phyloP scores from a whole-genome alignment of 2,113 vertebrate genomes.

The Chaetorhynchus papuensis region DNA sequence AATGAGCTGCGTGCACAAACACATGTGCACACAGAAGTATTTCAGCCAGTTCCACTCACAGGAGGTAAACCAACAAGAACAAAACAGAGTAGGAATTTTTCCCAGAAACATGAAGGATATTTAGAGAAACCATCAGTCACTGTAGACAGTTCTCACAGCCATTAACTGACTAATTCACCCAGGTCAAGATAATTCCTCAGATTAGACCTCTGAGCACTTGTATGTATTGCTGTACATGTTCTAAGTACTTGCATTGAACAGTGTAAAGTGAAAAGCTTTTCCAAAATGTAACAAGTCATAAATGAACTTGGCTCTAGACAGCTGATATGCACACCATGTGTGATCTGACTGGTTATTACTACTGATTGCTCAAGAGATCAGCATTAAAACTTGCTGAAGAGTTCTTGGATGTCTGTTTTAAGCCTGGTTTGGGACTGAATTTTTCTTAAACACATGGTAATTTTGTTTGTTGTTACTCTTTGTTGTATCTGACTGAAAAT shows the following conservation, averaged over 20 bases:
- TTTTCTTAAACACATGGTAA: not conserved
- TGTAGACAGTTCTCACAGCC: not conserved
- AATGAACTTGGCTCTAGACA: not conserved
- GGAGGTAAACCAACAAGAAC: not conserved
- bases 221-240: not conserved
- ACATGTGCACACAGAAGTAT: not conserved
- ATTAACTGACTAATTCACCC: not conserved
- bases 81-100: not conserved
- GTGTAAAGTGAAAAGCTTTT: not conserved
- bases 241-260: not conserved
- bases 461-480: not conserved
- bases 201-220: not conserved
- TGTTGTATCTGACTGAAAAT: not conserved
- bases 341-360: not conserved
- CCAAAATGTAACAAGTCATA: not conserved
- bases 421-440: not conserved
- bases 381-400: not conserved
- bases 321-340: not conserved
- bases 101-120: not conserved
- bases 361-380: not conserved
- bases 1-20: not conserved
- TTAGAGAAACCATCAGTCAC: not conserved
- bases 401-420: not conserved
- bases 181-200: not conserved
- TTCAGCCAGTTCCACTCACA: not conserved